Percentiles rank a stretch among this genome's conserved stretches.
Conservation (phyloP, 2,888 invertebrate species). For the Perizoma flavofasciatum region DNA sequence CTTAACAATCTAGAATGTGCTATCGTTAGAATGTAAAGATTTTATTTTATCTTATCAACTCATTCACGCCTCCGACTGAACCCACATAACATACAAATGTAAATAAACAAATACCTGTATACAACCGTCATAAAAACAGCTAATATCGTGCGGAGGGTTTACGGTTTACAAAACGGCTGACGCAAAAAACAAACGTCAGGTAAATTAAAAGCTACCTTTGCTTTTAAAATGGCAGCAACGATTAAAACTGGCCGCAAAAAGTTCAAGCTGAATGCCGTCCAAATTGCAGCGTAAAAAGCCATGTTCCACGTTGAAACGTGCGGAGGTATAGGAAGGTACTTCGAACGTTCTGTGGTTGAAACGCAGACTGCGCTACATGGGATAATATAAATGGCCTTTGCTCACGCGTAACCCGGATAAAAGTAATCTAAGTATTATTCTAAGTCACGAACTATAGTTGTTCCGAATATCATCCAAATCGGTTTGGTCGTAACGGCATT, state of each 20-base stretch:
- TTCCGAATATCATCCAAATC: no score
- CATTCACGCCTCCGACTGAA: constrained; percentile 3
- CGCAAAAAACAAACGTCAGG: constrained; percentile 50
- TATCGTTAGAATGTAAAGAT: neutral
- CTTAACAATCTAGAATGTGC: neutral
- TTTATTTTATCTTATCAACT: constrained; percentile 6
- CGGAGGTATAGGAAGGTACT: no score
- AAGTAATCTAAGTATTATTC: no score
- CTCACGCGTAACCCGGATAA: no score
- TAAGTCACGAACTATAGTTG: no score
- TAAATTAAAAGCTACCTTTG: constrained; percentile 59
- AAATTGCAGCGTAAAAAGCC: constrained; percentile 70
- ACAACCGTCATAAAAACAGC: constrained; percentile 26
- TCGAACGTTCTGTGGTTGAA: constrained; percentile 62
- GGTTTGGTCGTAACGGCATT: no score
- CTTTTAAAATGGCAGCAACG: constrained; percentile 73
- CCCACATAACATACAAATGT: constrained; percentile 2
- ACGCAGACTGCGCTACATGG: constrained; percentile 53
- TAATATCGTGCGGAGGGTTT: constrained; percentile 15
- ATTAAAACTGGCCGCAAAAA: constrained; percentile 78
- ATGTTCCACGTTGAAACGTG: constrained; percentile 51
- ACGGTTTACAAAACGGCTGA: constrained; percentile 28
- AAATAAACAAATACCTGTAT: constrained; percentile 23
- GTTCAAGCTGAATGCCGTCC: constrained; percentile 59
- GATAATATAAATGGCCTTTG: constrained; percentile 62